These are phyloP conservation scores for Laticauda colubrina DNA, from an alignment of 2,113 vertebrate genomes.

Conservation along the genomic window DNA sequence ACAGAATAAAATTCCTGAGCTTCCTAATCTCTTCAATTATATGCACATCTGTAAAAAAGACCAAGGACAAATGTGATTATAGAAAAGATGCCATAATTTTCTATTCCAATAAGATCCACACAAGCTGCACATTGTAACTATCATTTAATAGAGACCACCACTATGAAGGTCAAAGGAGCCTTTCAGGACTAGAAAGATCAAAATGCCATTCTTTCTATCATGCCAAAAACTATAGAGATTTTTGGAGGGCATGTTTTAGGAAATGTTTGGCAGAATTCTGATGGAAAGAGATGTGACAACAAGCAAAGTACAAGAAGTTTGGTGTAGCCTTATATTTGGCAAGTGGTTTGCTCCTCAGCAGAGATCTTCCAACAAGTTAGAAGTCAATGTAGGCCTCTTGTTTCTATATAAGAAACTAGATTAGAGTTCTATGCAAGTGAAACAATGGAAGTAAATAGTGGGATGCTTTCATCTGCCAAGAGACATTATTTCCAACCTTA, in stretches of 20 bases:
- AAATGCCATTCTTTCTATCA: slow-evolving; percentile 10
- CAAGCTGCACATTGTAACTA: fast-evolving
- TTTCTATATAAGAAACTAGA: background rate
- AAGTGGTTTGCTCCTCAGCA: background rate
- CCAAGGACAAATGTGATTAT: background rate
- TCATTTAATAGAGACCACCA: fast-evolving
- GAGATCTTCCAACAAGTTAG: background rate
- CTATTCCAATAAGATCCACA: background rate
- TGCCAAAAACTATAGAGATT: background rate
- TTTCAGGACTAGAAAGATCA: background rate
- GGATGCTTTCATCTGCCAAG: background rate
- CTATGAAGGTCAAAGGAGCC: background rate
- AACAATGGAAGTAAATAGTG: background rate
- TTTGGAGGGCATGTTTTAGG: background rate
- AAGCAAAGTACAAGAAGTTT: background rate
- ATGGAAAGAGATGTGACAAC: background rate
- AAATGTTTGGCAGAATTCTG: background rate
- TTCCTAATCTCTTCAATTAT: background rate
- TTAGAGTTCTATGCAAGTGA: background rate
- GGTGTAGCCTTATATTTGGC: background rate
- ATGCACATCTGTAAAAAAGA: background rate
- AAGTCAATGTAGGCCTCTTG: background rate
- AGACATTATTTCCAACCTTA: background rate
- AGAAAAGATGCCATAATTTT: background rate
- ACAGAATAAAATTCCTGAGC: background rate